Base-by-base conservation (phyloP, 2,888 invertebrate genomes). In the Xestia rhomboidea region DNA sequence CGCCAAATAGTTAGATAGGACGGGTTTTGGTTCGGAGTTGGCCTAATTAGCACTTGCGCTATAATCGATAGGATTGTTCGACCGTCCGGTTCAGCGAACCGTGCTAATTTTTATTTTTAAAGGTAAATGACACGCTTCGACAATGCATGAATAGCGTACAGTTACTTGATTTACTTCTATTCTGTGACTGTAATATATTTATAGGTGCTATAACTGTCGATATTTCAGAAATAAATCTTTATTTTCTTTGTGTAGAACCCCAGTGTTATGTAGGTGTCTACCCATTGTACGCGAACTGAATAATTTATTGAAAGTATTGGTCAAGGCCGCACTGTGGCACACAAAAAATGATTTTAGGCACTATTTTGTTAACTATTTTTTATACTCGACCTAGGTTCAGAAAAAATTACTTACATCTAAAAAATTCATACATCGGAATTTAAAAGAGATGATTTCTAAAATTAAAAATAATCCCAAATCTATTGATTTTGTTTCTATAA, bases 221-320 rank as follows among this genome's bases (percentile, higher is more conserved):
- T 85, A 84, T 79, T 81, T 77, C 67, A 51, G 66, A 75, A 68
- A 86, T 86, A 84, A 89, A 84, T 84, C 86, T 81, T 81, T 83
- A 82, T 82, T 82, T 82, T 82, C 73, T 64, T 57, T 62, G 63
- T 76, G 67, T 75, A 76, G 73, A 75, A 54, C 67, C 63, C 68
- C 77, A 74, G 66, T 78, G 72, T 76, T 79, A 62, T 62, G 62
- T 34, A 63, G 27, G 30, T 86, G 85, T 76, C 76, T 86, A 72
- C 78, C 81, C 77, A 81, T 81, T 80, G 81, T 83, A 86, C 86
- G 88, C 81, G 77, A 71, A 75, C 79, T 68, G 88, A 86, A 89
- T 89, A 88, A 85, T 83, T 88, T 88, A 84, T 84, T 78, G 77
- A 83, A 79, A 81, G 82, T 82, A 81, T 76, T 85, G 79, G 87